Evolutionary conservation across 2,888 invertebrate species (phyloP).

Genomic region (Rapana venosa): DNA sequence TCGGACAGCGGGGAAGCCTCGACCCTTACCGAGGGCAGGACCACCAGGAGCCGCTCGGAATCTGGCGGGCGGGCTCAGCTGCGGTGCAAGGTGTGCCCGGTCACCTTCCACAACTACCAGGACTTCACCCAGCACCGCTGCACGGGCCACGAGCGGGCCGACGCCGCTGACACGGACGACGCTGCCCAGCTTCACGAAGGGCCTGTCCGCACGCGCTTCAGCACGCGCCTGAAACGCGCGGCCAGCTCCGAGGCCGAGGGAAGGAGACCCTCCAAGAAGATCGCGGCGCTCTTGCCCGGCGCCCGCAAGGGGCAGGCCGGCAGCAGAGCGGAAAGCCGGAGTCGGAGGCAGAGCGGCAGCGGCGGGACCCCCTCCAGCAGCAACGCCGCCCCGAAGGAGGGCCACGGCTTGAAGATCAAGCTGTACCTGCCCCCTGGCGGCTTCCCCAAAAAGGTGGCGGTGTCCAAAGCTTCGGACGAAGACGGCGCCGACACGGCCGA

Average conservation of each 20-base stretch:
- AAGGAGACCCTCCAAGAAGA: not conserved
- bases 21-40: not conserved
- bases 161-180: constrained; percentile 42
- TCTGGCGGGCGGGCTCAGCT: constrained; percentile 60
- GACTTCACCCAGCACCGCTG: constrained; percentile 70
- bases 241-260: constrained; percentile 31
- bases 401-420: not conserved
- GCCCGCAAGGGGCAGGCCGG: not conserved
- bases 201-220: not conserved
- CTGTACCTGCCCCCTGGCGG: not conserved
- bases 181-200: not conserved
- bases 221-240: constrained; percentile 15
- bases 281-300: not conserved
- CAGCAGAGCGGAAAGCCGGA: not conserved
- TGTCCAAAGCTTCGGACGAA: too few species aligned
- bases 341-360: not conserved
- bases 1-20: not conserved
- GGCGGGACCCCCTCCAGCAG: too few species aligned
- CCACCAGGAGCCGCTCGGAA: not conserved
- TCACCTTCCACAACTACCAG: constrained; percentile 66
- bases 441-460: too few species aligned
- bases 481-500: too few species aligned
- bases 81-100: constrained; percentile 70
- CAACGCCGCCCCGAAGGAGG: too few species aligned
- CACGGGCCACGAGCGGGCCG: constrained; percentile 65